Evolutionary conservation across 1,140 invertebrate species (phyloP).

Genomic region (Micrasema longulum): DNA sequence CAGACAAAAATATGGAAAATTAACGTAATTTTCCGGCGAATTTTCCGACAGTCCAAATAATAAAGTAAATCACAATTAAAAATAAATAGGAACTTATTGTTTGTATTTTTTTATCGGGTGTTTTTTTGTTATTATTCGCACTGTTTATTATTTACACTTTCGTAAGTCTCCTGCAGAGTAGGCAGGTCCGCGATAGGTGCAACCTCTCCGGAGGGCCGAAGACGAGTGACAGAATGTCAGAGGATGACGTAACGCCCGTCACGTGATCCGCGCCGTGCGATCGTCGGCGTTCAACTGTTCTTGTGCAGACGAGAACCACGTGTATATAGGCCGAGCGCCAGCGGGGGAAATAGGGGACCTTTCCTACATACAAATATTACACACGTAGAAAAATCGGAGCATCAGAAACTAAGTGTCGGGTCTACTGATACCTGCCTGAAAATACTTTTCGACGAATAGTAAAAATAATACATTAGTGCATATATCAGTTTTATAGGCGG

Average conservation of each 20-base stretch:
- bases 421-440: not conserved
- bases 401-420: too few relatives aligned
- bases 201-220: conserved; percentile 34
- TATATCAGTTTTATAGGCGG: conserved; percentile 35
- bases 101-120: conserved; percentile 1
- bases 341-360: not conserved
- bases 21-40: not conserved
- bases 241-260: conserved; percentile 34
- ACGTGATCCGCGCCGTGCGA: conserved; percentile 36
- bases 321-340: conserved; percentile 34
- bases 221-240: conserved; percentile 38
- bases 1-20: too few relatives aligned
- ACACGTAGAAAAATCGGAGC: not conserved
- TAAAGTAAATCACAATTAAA: not conserved
- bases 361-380: not conserved
- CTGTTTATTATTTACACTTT: conserved; percentile 41
- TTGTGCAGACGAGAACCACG: conserved; percentile 37
- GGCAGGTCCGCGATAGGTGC: conserved; percentile 23
- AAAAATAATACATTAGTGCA: not conserved
- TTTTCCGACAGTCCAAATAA: conserved; percentile 1
- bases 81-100: conserved; percentile 4
- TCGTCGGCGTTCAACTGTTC: conserved; percentile 41
- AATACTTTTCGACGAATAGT: not conserved
- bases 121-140: conserved; percentile 15
- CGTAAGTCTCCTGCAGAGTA: conserved; percentile 6